A percentile compares a stretch with the other conserved stretches of the same genome.
phyloP scores from a whole-genome alignment of 2,888 invertebrate genomes.

The Sarcophaga subvicina region DNA sequence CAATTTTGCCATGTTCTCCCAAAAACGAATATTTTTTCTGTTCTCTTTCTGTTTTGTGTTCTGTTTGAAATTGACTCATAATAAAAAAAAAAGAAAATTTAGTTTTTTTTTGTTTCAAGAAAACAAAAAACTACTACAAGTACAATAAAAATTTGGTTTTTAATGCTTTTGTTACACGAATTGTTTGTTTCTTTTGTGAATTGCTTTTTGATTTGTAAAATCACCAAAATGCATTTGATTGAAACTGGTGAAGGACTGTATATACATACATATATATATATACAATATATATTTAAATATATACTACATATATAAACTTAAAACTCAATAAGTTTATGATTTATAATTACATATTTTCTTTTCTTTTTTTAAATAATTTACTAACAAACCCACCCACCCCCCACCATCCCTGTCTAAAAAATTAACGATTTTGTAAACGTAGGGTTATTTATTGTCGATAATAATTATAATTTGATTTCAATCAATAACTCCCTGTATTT shows the following conservation, averaged over 20 bases:
- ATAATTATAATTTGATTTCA: too few species aligned
- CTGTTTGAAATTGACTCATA: constrained; percentile 59
- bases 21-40: neutral
- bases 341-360: neutral
- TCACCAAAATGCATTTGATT: constrained; percentile 66
- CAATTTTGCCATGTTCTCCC: neutral
- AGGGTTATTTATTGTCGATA: constrained; percentile 20
- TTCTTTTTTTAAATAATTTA: constrained; percentile 29
- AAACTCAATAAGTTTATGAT: neutral
- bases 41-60: constrained; percentile 9
- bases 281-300: neutral
- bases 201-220: constrained; percentile 65
- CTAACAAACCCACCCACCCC: constrained; percentile 15
- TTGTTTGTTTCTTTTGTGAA: constrained; percentile 64
- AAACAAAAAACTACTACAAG: constrained; percentile 7
- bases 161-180: constrained; percentile 65
- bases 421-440: constrained; percentile 14
- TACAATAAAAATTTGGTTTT: constrained; percentile 35
- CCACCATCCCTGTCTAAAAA: neutral
- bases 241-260: constrained; percentile 57
- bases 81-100: constrained; percentile 22
- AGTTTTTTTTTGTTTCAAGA: constrained; percentile 30
- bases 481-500: neutral
- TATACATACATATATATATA: constrained; percentile 33
- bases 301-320: neutral